phyloP scores from a whole-genome alignment of 2,797 vertebrate genomes.

The Danio jaintianensis region DNA sequence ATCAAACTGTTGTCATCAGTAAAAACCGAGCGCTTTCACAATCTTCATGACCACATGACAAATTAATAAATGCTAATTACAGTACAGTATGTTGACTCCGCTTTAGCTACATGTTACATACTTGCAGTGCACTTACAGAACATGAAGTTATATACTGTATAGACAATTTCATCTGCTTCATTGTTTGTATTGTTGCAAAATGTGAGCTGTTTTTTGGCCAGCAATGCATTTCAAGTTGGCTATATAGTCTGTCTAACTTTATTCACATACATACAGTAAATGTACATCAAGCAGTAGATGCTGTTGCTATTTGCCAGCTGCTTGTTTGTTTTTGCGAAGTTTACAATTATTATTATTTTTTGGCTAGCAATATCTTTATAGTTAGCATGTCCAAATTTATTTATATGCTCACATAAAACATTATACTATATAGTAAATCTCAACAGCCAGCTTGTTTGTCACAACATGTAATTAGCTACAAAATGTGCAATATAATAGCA shows the following conservation, averaged over 20 bases:
- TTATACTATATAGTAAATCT: not conserved
- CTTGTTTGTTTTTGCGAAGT: no score
- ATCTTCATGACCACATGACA: no score
- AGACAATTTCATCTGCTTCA: not conserved
- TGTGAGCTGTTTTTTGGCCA: not conserved
- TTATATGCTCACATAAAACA: accelerated
- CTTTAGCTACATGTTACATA: not conserved
- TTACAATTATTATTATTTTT: no score
- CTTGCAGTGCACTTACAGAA: not conserved
- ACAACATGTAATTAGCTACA: no score
- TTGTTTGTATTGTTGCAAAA: not conserved
- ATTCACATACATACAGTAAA: not conserved
- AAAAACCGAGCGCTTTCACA: not conserved
- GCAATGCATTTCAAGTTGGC: not conserved
- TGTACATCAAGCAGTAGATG: not conserved
- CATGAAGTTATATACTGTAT: not conserved
- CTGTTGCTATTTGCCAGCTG: not conserved
- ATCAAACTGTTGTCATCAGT: not conserved
- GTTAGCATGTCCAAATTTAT: not conserved
- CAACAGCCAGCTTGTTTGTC: not conserved
- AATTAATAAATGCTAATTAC: no score
- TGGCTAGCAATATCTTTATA: not conserved
- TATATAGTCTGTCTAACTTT: not conserved
- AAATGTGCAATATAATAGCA: not conserved
- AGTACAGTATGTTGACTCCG: no score